Evolutionary conservation across 1,140 invertebrate genomes (phyloP).

Genomic region (Argopecten irradians): DNA sequence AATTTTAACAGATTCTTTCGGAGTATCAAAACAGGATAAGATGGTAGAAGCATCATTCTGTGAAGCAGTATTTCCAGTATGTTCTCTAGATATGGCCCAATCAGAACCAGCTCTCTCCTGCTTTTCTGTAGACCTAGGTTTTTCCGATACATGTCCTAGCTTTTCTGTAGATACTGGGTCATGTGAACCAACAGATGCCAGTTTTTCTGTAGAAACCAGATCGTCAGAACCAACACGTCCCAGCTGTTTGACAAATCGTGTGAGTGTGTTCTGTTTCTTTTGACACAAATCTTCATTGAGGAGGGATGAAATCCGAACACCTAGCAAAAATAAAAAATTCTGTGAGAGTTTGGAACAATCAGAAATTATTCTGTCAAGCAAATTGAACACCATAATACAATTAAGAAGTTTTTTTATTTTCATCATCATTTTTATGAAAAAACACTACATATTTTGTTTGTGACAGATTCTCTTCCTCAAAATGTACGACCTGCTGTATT

Average conservation of each 20-base stretch:
- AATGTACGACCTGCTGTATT: not conserved
- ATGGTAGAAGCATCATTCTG: too few species aligned
- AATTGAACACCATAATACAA: not conserved
- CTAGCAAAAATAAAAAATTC: conserved; percentile 47
- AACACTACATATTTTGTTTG: not conserved
- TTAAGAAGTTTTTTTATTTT: not conserved
- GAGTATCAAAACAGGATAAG: too few species aligned
- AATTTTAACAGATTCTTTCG: too few species aligned
- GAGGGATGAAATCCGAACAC: conserved; percentile 73
- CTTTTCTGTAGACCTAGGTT: too few species aligned
- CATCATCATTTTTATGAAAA: not conserved
- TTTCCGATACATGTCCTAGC: too few species aligned
- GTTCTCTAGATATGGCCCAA: too few species aligned
- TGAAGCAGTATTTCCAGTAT: too few species aligned
- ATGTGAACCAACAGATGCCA: too few species aligned
- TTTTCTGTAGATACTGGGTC: too few species aligned
- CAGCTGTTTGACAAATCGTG: conserved; percentile 55
- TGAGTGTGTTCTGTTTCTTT: conserved; percentile 59
- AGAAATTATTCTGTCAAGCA: not conserved
- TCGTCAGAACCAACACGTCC: not conserved
- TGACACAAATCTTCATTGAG: conserved; percentile 45
- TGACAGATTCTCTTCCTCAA: not conserved
- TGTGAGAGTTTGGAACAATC: not conserved
- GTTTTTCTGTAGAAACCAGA: too few species aligned
- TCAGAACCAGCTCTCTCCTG: too few species aligned